Evolutionary conservation across 2,888 invertebrate species (phyloP).

Genomic region (Hoplodrina blanda): DNA sequence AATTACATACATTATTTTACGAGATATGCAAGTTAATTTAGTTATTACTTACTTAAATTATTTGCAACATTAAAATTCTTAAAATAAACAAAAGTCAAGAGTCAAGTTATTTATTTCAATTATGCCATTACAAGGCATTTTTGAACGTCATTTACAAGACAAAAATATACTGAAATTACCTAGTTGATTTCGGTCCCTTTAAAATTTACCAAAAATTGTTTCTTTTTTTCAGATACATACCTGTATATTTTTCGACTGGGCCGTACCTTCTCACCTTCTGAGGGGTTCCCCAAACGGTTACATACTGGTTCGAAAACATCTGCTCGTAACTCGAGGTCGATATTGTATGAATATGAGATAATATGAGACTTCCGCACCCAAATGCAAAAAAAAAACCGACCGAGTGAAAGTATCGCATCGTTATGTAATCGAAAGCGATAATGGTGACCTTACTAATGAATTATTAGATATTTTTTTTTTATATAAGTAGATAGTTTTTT

Average conservation of each 20-base stretch:
- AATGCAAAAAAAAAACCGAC: slow-evolving; percentile 54
- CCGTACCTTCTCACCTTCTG: slow-evolving; percentile 51
- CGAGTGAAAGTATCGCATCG: slow-evolving; percentile 73
- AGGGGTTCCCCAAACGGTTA: slow-evolving; percentile 70
- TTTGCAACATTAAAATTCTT: background rate
- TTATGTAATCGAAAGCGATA: slow-evolving; percentile 65
- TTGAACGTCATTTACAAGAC: too few species aligned
- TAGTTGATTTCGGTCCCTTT: background rate
- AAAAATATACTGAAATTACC: too few species aligned
- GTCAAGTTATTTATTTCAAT: too few species aligned
- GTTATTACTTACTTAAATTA: background rate
- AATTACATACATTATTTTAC: background rate
- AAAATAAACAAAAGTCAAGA: too few species aligned
- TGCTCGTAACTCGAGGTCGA: slow-evolving; percentile 72
- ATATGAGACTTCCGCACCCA: slow-evolving; percentile 74
- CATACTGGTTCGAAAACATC: slow-evolving; percentile 86
- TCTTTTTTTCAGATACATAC: slow-evolving; percentile 45
- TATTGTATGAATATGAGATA: slow-evolving; percentile 46
- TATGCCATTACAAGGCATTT: too few species aligned
- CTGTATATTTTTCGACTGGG: slow-evolving; percentile 69
- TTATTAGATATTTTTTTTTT: too few species aligned
- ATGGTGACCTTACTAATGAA: slow-evolving; percentile 12
- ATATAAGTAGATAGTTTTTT: too few species aligned
- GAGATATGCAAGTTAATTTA: background rate
- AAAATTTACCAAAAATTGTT: background rate